These are phyloP conservation scores for Ormyrus rosae DNA, from an alignment of 2,888 invertebrate species.

Conservation along the genomic window DNA sequence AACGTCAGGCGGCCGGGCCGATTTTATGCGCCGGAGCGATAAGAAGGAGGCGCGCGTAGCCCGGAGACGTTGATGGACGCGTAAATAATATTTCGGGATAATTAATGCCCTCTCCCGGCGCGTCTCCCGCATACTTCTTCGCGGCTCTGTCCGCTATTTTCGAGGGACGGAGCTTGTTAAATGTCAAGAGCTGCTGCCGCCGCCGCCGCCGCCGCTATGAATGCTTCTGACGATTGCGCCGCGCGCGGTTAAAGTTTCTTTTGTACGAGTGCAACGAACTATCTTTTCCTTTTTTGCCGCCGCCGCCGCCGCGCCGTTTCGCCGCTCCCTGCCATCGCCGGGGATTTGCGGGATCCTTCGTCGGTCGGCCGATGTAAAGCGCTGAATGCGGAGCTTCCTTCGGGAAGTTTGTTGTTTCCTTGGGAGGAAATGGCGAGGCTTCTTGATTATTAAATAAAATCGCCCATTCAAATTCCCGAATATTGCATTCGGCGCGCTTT, in stretches of 20 bases:
- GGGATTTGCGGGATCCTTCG: no score
- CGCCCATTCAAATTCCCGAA: no score
- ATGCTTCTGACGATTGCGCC: constrained; percentile 27
- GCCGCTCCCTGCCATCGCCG: no score
- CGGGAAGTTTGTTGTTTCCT: not conserved
- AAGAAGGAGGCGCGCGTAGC: constrained; percentile 18
- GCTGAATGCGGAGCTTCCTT: not conserved
- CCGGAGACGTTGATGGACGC: constrained; percentile 51
- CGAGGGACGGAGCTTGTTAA: constrained; percentile 30
- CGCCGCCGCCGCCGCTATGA: no score
- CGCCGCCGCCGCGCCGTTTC: not conserved
- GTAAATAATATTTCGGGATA: constrained; percentile 57
- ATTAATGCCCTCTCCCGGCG: constrained; percentile 46
- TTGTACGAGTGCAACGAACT: constrained; percentile 29
- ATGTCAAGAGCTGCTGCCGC: constrained; percentile 23
- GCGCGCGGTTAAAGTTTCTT: not conserved
- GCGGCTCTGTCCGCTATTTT: not conserved
- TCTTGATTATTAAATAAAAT: no score
- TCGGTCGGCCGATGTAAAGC: no score
- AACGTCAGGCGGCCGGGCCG: constrained; percentile 18
- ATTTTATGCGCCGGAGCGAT: constrained; percentile 45
- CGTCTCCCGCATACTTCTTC: not conserved
- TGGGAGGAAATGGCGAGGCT: not conserved
- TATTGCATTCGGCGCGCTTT: no score
- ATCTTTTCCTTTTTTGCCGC: not conserved